Conservation (phyloP, 2,113 vertebrate genomes). For the Silurus meridionalis region DNA sequence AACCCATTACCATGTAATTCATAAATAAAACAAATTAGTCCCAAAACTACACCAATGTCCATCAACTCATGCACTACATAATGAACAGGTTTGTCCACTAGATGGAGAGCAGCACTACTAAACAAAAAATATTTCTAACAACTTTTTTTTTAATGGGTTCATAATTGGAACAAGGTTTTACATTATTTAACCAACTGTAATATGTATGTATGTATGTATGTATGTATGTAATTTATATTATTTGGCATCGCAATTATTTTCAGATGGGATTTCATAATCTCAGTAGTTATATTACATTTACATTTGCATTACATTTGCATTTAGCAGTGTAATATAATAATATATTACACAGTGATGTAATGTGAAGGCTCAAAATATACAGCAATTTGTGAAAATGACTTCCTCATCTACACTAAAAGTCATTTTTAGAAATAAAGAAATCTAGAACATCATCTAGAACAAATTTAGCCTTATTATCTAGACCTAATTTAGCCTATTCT, state of each 20-base stretch:
- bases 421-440: neutral
- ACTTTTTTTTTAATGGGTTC: neutral
- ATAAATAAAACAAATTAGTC: neutral
- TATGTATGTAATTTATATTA: neutral
- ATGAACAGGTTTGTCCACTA: constrained; percentile 27
- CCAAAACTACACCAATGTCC: neutral
- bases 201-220: too few species aligned
- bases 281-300: neutral
- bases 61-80: neutral
- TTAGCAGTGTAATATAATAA: too few species aligned
- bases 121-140: neutral
- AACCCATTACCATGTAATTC: neutral
- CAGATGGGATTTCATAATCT: neutral
- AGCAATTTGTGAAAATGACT: neutral
- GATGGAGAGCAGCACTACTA: neutral
- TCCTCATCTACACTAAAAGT: neutral
- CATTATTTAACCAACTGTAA: neutral
- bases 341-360: neutral
- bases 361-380: neutral
- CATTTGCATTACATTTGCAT: too few species aligned
- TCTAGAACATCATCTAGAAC: neutral
- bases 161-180: neutral
- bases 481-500: neutral
- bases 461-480: neutral
- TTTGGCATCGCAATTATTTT: too few species aligned